Evolutionary conservation across 2,888 invertebrate genomes (phyloP), one percentile per base, ranked within the genome.

Genomic region (Cephonodes hylas): DNA sequence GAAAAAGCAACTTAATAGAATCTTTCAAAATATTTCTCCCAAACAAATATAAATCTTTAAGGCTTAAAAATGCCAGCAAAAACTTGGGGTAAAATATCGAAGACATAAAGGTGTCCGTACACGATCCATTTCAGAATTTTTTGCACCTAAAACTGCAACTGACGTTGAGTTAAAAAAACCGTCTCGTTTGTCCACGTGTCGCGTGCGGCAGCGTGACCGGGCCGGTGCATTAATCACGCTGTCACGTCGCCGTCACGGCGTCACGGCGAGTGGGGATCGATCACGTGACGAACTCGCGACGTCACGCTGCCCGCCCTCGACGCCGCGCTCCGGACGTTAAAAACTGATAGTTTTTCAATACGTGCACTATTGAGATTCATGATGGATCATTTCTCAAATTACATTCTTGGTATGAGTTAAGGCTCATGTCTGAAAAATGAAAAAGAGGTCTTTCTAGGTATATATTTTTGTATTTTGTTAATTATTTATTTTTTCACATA

Each of bases 181-280:
- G 31, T 53, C 27, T 53, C 53, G 53, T 53, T 53, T 31, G 31
- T 18, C 31, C 31, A 27, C 31, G 53, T 31, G 27, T 53, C 53
- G 31, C 18, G 42, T 25, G 44, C 42, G 58, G 22, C 42, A 22
- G 27, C 59, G 59, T 59, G 59, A 44, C 57, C 42, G 42, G 59
- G 44, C 27, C 59, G 59, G 23, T 27, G 31, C 59, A 59, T 59
- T 59, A 59, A 59, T 59, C 59, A 59, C 44, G 13, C 25, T 42
- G 44, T 44, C 44, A 27, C 59, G 59, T 58, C 59, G 25, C 44
- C 59, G 59, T 59, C 42, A 42, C 44, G 27, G 5, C 31, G 53
- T 53, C 53, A 53, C 53, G 53, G 31, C 27, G 18, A 15, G 45
- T 45, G 45, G 18, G 44, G 53, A 31, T 53, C 53, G 27, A 53